A percentile compares a stretch with the other conserved stretches of the same genome.
Evolutionary conservation across 2,113 vertebrate species (phyloP).

Genomic region (Mandrillus leucophaeus): DNA sequence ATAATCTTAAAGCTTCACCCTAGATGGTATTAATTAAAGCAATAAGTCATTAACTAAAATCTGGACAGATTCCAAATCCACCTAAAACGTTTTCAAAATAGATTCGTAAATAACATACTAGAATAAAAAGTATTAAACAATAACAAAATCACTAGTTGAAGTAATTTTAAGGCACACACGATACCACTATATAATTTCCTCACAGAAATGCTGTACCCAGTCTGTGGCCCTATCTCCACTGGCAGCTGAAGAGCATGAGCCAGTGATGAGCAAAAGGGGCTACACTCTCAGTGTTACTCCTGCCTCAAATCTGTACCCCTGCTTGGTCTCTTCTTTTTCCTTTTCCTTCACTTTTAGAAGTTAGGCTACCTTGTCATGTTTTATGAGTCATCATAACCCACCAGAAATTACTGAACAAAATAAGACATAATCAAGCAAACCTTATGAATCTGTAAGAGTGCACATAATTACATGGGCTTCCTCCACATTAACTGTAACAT

Average conservation of each 20-base stretch:
- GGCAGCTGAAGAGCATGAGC: background rate
- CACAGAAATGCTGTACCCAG: background rate
- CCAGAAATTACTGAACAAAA: constrained; percentile 15
- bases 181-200: background rate
- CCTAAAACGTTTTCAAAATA: background rate
- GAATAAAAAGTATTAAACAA: background rate
- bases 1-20: background rate
- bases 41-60: background rate
- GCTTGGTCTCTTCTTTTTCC: background rate
- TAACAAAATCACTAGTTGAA: background rate
- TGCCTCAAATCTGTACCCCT: background rate
- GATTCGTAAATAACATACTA: background rate
- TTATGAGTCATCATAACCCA: background rate
- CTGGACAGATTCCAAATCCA: background rate
- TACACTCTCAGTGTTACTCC: background rate
- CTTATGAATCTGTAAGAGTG: background rate
- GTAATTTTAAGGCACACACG: background rate
- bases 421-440: background rate
- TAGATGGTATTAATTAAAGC: background rate
- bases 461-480: background rate
- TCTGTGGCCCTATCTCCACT: background rate
- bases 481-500: background rate
- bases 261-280: background rate
- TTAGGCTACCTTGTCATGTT: background rate
- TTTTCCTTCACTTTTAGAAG: background rate